Evolutionary conservation across 2,797 vertebrate genomes (phyloP).

Genomic region (Coracias cyanogaster): DNA sequence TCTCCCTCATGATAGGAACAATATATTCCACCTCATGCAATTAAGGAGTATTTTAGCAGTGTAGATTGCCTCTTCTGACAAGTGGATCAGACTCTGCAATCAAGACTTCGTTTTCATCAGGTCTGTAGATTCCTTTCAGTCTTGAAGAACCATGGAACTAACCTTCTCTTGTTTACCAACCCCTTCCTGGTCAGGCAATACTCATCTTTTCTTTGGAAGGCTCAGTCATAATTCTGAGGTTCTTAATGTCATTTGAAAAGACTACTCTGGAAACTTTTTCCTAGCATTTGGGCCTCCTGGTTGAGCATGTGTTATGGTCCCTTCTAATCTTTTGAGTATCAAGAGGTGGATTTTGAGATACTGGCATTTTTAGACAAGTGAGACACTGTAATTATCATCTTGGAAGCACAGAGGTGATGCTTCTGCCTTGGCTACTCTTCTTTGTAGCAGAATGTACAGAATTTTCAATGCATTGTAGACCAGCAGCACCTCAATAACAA

Average conservation of each 20-base stretch:
- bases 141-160: not conserved
- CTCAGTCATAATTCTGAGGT: not conserved
- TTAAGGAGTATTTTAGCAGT: not conserved
- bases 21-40: fast-evolving
- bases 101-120: not conserved
- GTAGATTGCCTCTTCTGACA: not conserved
- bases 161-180: not conserved
- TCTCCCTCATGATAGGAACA: not conserved
- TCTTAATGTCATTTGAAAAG: not conserved
- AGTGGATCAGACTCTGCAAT: not conserved
- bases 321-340: not conserved
- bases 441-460: not conserved
- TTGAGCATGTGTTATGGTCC: not conserved
- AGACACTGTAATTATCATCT: not conserved
- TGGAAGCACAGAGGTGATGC: not conserved
- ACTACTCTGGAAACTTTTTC: not conserved
- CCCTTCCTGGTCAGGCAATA: not conserved
- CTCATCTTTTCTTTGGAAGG: not conserved
- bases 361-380: not conserved
- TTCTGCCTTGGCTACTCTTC: not conserved
- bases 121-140: not conserved
- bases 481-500: not conserved
- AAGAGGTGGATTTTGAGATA: not conserved
- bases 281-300: not conserved
- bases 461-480: not conserved